Base-by-base conservation (phyloP, 2,888 invertebrate species). In the Polydrusus tereticollis region DNA sequence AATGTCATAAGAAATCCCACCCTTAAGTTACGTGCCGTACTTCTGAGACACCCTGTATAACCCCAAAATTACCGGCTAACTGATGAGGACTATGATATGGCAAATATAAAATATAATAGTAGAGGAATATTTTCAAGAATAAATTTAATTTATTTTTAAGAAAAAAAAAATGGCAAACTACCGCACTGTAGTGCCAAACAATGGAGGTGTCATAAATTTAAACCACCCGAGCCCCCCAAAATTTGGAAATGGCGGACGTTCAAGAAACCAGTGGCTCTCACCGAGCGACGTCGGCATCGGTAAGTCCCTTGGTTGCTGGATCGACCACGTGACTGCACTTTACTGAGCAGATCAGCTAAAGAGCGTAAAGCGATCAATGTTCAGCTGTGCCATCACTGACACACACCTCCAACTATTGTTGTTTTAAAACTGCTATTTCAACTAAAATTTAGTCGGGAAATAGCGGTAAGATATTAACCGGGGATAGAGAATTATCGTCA, bases 171-270 rank as follows among this genome's bases (percentile, higher is more conserved):
- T 86, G 88, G 88, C 88, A 85, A 76, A 86, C 88, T 87, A 84
- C 87, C 85, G 79, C 38, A 80, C 86, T 79, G 86, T 85, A 87
- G 88, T 87, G 88, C 88, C 88, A 82, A 81, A 83, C 85, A 29
- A 86, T 88, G 88, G 88, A 88, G 88, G 88, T 86, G 88, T 87
- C 86, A 85, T 87, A 73, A 75, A 75, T 70, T 69, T 67, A 80
- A 87, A 87, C 87, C 87, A 87, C 86, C 87, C 87, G 87, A 85
- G 86, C 86, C 85, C 87, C 87, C 88, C 87, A 87, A 79, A 87
- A 87, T 88, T 88, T 88, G 88, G 88, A 88, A 88, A 88, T 87
- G 87, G 88, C 88, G 88, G 88, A 88, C 87, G 87, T 88, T 88
- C 88, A 88, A 89, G 88, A 87, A 88, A 87, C 88, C 88, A 86